Evolutionary conservation across 2,888 invertebrate species (phyloP), one percentile per base, ranked within the genome.

Genomic region (Tortrix viridana): DNA sequence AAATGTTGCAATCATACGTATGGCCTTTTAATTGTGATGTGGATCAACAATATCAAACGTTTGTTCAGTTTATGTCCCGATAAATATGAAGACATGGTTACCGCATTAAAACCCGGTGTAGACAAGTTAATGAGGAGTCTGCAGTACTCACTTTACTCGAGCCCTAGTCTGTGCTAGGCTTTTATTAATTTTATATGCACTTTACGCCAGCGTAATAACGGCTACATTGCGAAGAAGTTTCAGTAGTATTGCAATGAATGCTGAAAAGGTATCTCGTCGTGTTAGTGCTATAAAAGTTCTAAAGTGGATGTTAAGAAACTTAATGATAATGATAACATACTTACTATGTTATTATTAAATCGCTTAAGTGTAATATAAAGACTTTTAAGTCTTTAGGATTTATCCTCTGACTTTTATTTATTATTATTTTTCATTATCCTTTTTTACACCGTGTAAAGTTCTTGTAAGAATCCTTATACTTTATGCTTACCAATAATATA

Each of bases 91-190:
- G 18, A 5, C 20, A 12, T 44, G 37, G 55, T 16, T 9, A 49
- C 50, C 26, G 20, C 38, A 41, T 47, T 53, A 48, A 62, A 63
- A 48, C 47, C 52, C 59, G 26, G 58, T 12, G 53, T 47, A 63
- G 57, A 53, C 63, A 53, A 63, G 57, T 63, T 63, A 63, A 63
- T 58, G 63, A 63, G 63, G 58, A 63, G 26, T 57, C 52, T 38
- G 47, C 57, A 23, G 16, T 44, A 63, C 58, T 63, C 53, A 57
- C 61, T 55, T 38, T 50, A 62, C 56, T 62, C 23, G 26, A 62
- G 56, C 56, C 44, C 56, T 14, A 37, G 56, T 38, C 38, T 62
- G 23, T 20, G 22, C 55, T 12, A 56, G 49, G 23, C 38, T 47
- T 47, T 52, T 7, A 41, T 20, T 14, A 7, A 20, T 32, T 20